These are phyloP conservation scores for Pseudopleuronectes americanus DNA, from an alignment of 2,797 vertebrate species.

Conservation along the genomic window DNA sequence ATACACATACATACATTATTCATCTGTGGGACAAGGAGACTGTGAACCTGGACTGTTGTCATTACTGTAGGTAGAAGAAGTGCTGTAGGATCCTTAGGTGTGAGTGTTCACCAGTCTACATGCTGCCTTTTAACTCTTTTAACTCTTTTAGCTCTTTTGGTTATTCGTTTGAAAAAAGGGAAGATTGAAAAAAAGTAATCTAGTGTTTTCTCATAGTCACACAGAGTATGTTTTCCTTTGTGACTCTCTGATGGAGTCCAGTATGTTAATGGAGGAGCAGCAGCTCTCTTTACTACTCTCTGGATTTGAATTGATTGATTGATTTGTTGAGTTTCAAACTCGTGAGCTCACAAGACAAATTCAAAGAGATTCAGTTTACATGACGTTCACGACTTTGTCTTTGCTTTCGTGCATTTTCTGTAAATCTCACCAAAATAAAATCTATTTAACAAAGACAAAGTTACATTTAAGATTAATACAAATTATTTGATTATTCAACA, in stretches of 20 bases:
- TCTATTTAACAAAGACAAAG: too few relatives aligned
- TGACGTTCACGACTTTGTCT: neutral
- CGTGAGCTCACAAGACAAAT: neutral
- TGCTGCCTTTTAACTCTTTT: too few relatives aligned
- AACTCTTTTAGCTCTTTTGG: too few relatives aligned
- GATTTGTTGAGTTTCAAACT: neutral
- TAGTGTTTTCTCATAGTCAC: neutral
- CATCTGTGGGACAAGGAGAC: neutral
- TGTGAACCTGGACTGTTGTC: neutral
- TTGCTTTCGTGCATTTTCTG: too few relatives aligned
- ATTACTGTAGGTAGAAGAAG: neutral
- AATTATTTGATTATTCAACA: too few relatives aligned
- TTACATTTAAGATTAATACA: too few relatives aligned
- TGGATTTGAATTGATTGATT: neutral
- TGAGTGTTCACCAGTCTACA: neutral
- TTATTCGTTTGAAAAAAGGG: too few relatives aligned
- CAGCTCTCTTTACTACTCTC: neutral
- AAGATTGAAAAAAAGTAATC: too few relatives aligned
- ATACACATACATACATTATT: neutral
- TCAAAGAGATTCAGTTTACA: neutral
- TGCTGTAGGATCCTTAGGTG: neutral
- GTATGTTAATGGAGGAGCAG: neutral
- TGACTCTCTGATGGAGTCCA: slow-evolving; percentile 8
- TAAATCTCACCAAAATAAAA: too few relatives aligned
- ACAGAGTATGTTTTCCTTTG: neutral